phyloP scores from a whole-genome alignment of 2,797 vertebrate species.

The Lepilemur septentrionalis region DNA sequence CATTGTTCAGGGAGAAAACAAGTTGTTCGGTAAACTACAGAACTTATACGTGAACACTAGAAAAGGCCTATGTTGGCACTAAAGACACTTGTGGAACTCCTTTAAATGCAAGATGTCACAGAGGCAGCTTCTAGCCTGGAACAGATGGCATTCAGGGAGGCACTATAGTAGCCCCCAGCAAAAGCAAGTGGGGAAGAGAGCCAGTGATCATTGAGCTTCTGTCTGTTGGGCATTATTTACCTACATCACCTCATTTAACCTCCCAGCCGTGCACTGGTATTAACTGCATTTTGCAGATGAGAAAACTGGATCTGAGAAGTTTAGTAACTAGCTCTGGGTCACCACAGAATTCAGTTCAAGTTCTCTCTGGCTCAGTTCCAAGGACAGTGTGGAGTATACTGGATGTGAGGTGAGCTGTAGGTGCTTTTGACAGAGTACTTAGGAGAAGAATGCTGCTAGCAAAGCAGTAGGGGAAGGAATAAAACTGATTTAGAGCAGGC shows the following conservation, averaged over 20 bases:
- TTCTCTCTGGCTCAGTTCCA: slow-evolving; percentile 16
- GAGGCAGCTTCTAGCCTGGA: neutral
- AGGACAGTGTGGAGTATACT: neutral
- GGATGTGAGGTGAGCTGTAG: neutral
- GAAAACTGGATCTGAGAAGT: neutral
- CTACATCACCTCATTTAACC: neutral
- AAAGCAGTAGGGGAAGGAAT: neutral
- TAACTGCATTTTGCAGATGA: neutral
- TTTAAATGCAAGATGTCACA: neutral
- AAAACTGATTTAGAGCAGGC: neutral
- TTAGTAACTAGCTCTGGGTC: neutral
- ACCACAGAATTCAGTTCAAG: slow-evolving; percentile 15
- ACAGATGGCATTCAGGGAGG: neutral
- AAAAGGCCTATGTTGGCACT: neutral
- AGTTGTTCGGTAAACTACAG: neutral
- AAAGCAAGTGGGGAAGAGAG: neutral
- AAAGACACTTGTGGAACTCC: neutral
- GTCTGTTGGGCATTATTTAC: neutral
- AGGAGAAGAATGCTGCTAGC: slow-evolving; percentile 5
- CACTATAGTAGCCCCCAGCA: neutral
- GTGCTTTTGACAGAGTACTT: neutral
- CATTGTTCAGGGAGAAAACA: slow-evolving; percentile 41
- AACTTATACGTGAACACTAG: neutral
- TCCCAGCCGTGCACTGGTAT: neutral
- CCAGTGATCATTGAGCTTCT: neutral